Percentiles rank a stretch among this genome's conserved stretches.
phyloP scores from a whole-genome alignment of 1,140 invertebrate genomes.

The Caenorhabditis remanei region DNA sequence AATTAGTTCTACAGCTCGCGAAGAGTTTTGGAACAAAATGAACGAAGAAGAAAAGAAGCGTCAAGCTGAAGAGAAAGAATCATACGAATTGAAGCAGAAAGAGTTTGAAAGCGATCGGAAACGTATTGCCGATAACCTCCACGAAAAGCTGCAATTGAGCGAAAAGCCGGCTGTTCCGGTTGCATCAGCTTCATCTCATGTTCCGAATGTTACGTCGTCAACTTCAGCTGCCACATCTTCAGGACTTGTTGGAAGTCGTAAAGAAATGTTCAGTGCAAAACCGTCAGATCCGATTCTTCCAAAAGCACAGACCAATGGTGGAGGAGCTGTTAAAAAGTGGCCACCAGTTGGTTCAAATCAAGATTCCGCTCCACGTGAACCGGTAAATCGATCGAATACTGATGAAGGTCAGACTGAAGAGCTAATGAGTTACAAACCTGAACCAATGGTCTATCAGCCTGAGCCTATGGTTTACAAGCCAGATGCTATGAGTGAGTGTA shows the following conservation, averaged over 20 bases:
- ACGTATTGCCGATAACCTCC: slow-evolving; percentile 65
- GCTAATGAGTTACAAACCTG: background rate
- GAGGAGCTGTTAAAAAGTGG: slow-evolving; percentile 20
- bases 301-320: slow-evolving; percentile 12
- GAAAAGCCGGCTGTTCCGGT: slow-evolving; percentile 9
- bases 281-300: slow-evolving; percentile 53
- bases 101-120: slow-evolving; percentile 67
- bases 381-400: background rate
- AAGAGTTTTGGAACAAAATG: slow-evolving; percentile 72
- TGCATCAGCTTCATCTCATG: slow-evolving; percentile 10
- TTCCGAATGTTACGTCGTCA: slow-evolving; percentile 42
- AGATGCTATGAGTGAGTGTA: background rate
- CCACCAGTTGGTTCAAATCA: slow-evolving; percentile 11
- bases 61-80: slow-evolving; percentile 56
- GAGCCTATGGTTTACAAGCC: slow-evolving; percentile 12
- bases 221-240: slow-evolving; percentile 42
- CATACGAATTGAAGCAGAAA: slow-evolving; percentile 65
- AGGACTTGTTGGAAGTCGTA: slow-evolving; percentile 64
- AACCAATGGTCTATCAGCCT: slow-evolving; percentile 2
- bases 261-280: slow-evolving; percentile 70
- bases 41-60: slow-evolving; percentile 55
- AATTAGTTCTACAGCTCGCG: slow-evolving; percentile 69
- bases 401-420: background rate
- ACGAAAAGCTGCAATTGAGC: slow-evolving; percentile 61
- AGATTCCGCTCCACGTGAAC: slow-evolving; percentile 8